Conservation (phyloP, 2,888 invertebrate genomes). For the Catocala fraxini region DNA sequence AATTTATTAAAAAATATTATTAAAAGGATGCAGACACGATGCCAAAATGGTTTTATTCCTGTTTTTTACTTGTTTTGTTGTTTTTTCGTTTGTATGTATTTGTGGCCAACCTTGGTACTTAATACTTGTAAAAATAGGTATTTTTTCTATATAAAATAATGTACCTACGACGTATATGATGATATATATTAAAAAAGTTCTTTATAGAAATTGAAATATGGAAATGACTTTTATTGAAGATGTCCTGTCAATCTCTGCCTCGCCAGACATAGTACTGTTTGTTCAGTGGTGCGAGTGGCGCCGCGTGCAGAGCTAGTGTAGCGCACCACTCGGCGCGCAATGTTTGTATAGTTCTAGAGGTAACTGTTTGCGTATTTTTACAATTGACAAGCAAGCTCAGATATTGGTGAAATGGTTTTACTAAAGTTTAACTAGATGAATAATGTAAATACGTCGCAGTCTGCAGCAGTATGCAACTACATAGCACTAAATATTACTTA, state of each 20-base stretch:
- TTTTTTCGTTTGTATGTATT: slow-evolving; percentile 86
- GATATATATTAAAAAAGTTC: slow-evolving; percentile 85
- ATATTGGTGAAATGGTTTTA: slow-evolving; percentile 49
- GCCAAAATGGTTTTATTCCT: slow-evolving; percentile 87
- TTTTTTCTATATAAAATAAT: slow-evolving; percentile 87
- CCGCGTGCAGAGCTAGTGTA: slow-evolving; percentile 23
- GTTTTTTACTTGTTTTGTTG: slow-evolving; percentile 87
- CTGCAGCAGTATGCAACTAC: slow-evolving; percentile 57
- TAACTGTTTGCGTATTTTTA: slow-evolving; percentile 39
- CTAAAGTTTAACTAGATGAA: slow-evolving; percentile 47
- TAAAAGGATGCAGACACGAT: slow-evolving; percentile 84
- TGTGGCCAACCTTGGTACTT: slow-evolving; percentile 87
- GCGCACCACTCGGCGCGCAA: slow-evolving; percentile 22
- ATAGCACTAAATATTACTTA: slow-evolving; percentile 76
- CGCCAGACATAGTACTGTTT: slow-evolving; percentile 13
- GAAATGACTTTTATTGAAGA: slow-evolving; percentile 79
- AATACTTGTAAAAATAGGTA: slow-evolving; percentile 86
- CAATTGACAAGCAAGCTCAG: slow-evolving; percentile 38
- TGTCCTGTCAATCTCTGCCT: slow-evolving; percentile 58
- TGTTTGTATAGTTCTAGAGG: slow-evolving; percentile 23
- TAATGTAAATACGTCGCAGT: slow-evolving; percentile 50
- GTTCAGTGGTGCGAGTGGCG: slow-evolving; percentile 23
- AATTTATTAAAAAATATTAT: slow-evolving; percentile 79
- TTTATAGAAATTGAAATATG: slow-evolving; percentile 84
- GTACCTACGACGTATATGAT: slow-evolving; percentile 85